Evolutionary conservation across 2,888 invertebrate genomes (phyloP).

Genomic region (Imbricaverruca yamaguchii): DNA sequence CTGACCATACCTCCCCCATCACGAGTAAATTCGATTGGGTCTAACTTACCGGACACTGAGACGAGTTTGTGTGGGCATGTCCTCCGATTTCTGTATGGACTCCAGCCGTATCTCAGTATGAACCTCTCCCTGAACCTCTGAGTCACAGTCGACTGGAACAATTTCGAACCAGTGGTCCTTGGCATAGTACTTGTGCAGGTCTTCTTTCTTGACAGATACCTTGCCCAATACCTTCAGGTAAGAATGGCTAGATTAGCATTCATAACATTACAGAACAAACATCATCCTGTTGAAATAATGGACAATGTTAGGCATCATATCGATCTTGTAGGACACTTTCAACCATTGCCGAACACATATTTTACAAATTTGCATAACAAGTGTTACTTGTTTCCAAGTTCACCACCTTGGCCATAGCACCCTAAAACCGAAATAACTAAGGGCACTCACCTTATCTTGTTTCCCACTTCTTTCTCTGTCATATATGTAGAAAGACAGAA

Average conservation of each 20-base stretch:
- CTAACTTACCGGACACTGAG: constrained; percentile 45
- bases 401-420: too few relatives aligned
- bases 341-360: too few relatives aligned
- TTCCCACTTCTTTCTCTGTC: constrained; percentile 76
- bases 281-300: too few relatives aligned
- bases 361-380: too few relatives aligned
- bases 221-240: constrained; percentile 51
- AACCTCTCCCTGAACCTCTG: constrained; percentile 76
- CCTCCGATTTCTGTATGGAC: constrained; percentile 48
- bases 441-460: constrained; percentile 57
- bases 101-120: constrained; percentile 70
- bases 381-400: too few relatives aligned
- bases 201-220: constrained; percentile 80
- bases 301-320: too few relatives aligned
- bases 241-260: too few relatives aligned
- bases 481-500: constrained; percentile 78
- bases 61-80: constrained; percentile 44
- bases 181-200: constrained; percentile 76
- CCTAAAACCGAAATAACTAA: too few relatives aligned
- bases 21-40: too few relatives aligned
- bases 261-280: too few relatives aligned
- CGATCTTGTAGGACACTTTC: too few relatives aligned
- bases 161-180: constrained; percentile 89
- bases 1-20: too few relatives aligned
- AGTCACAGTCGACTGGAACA: constrained; percentile 76